A percentile compares a stretch with the other conserved stretches of the same genome.
Conservation (phyloP, 2,888 invertebrate species). For the Thumatha senex region DNA sequence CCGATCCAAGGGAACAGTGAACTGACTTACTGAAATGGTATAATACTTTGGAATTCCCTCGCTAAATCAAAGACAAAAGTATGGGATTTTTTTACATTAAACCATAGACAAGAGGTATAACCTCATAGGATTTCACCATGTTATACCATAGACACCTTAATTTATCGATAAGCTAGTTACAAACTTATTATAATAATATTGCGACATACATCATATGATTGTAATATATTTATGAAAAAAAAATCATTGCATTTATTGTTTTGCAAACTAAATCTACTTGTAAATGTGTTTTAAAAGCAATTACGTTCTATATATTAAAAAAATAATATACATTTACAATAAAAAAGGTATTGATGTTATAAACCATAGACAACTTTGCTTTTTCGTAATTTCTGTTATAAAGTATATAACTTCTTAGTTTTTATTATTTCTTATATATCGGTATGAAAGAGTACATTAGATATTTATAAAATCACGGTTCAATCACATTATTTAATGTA, state of each 20-base stretch:
- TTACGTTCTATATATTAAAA: conserved; percentile 13
- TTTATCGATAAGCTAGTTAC: conserved; percentile 32
- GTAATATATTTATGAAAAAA: conserved; percentile 19
- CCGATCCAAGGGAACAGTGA: conserved; percentile 33
- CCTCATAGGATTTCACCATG: not conserved
- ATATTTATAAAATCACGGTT: conserved; percentile 30
- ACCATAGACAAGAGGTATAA: conserved; percentile 12
- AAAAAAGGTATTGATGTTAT: not conserved
- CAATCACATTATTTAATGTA: conserved; percentile 29
- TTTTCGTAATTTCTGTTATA: not conserved
- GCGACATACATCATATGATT: conserved; percentile 35
- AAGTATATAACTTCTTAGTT: conserved; percentile 2
- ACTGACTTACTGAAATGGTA: conserved; percentile 35
- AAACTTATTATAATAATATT: conserved; percentile 41
- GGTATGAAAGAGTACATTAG: conserved; percentile 23
- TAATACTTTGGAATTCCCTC: conserved; percentile 2
- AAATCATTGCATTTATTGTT: conserved; percentile 17
- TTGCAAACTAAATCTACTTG: conserved; percentile 9
- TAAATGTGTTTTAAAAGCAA: conserved; percentile 17
- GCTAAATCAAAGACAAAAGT: conserved; percentile 11
- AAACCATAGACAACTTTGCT: conserved; percentile 5
- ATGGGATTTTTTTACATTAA: not conserved
- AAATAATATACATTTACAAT: conserved; percentile 7
- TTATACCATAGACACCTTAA: conserved; percentile 24
- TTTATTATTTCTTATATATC: conserved; percentile 7